phyloP scores from a whole-genome alignment of 1,140 invertebrate genomes.

The Drosophila gunungcola region DNA sequence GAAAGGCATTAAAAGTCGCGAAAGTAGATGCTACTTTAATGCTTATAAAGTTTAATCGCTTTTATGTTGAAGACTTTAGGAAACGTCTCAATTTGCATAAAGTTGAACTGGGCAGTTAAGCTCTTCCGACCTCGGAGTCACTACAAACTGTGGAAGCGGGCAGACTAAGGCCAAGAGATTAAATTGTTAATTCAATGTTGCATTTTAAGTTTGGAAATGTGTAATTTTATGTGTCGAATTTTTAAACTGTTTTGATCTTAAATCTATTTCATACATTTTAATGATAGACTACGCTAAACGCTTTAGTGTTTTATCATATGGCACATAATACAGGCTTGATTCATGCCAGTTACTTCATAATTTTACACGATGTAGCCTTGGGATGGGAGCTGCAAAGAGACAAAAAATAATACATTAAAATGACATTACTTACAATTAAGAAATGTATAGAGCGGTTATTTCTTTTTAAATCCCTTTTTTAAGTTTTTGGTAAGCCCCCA shows the following conservation, averaged over 20 bases:
- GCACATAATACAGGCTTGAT: conserved; percentile 58
- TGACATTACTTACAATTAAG: not conserved
- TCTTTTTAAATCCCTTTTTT: not conserved
- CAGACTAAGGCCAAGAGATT: not conserved
- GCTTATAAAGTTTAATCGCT: conserved; percentile 68
- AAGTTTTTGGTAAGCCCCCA: conserved; percentile 8
- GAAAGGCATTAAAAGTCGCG: conserved; percentile 29
- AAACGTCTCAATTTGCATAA: conserved; percentile 54
- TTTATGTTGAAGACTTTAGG: conserved; percentile 31
- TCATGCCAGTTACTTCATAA: conserved; percentile 5
- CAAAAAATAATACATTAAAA: conserved; percentile 4
- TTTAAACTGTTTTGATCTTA: conserved; percentile 6
- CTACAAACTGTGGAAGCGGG: not conserved
- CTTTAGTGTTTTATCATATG: conserved; percentile 42
- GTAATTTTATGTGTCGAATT: not conserved
- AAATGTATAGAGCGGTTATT: conserved; percentile 2
- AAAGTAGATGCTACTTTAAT: conserved; percentile 54
- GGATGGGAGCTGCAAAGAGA: conserved; percentile 30
- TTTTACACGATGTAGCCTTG: conserved; percentile 1
- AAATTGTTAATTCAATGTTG: not conserved
- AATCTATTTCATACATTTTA: conserved; percentile 24
- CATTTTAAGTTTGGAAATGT: not conserved
- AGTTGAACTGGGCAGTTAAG: conserved; percentile 25
- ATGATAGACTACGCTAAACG: conserved; percentile 11
- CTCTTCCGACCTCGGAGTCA: not conserved